phyloP scores from a whole-genome alignment of 2,797 vertebrate species.

The Gouania willdenowi region DNA sequence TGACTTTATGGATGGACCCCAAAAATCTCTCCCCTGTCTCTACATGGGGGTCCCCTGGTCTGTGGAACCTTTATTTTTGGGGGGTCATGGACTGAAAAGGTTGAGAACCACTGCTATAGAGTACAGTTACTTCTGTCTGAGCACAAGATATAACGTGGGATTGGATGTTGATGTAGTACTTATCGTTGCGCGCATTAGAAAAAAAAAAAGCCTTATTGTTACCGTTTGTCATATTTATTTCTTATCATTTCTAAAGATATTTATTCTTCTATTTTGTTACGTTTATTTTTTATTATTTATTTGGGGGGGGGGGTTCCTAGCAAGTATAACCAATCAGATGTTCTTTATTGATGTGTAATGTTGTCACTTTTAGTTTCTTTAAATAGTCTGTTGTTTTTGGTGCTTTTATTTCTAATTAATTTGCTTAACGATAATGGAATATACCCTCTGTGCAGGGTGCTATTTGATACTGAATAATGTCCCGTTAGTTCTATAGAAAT shows the following conservation, averaged over 20 bases:
- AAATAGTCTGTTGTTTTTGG: slow-evolving; percentile 62
- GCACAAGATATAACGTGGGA: slow-evolving; percentile 70
- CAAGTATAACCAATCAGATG: slow-evolving; percentile 73
- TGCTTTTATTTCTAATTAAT: slow-evolving; percentile 69
- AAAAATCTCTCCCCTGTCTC: too few species aligned
- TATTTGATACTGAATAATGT: slow-evolving; percentile 76
- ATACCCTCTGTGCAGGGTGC: slow-evolving; percentile 70
- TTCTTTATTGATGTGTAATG: slow-evolving; percentile 68
- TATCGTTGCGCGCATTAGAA: too few species aligned
- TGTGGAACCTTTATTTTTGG: too few species aligned
- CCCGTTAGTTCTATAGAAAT: slow-evolving; percentile 67
- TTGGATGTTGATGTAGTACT: slow-evolving; percentile 71
- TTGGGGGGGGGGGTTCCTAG: slow-evolving; percentile 65
- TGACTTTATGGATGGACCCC: too few species aligned
- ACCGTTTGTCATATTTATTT: slow-evolving; percentile 75
- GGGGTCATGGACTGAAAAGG: too few species aligned
- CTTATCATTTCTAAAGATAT: slow-evolving; percentile 64
- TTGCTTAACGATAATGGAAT: slow-evolving; percentile 63
- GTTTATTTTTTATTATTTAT: slow-evolving; percentile 67
- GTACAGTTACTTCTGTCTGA: slow-evolving; percentile 66
- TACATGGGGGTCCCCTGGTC: too few species aligned
- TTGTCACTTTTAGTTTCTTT: slow-evolving; percentile 60
- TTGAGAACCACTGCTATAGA: too few species aligned
- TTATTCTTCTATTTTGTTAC: slow-evolving; percentile 77
- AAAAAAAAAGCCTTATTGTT: slow-evolving; percentile 81